Conservation (phyloP, 2,888 invertebrate genomes). For the Rhaphigaster nebulosa region DNA sequence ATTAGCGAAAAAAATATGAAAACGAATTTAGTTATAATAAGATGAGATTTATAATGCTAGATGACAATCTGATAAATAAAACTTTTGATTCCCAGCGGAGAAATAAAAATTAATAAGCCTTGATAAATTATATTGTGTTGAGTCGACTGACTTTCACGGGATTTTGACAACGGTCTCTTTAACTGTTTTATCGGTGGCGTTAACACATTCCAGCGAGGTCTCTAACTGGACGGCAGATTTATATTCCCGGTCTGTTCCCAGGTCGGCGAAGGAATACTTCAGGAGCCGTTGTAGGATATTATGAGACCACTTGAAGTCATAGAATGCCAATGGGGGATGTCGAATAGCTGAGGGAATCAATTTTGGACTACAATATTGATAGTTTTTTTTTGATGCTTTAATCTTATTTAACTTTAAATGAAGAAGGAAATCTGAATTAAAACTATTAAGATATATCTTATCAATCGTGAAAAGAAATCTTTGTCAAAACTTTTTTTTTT, state of each 20-base stretch:
- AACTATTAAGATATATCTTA: no score
- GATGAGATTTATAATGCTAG: not conserved
- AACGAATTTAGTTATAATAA: not conserved
- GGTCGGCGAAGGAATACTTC: not conserved
- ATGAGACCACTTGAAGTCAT: not conserved
- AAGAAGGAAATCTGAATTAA: no score
- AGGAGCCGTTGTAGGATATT: not conserved
- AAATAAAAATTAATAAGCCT: not conserved
- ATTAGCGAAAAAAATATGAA: not conserved
- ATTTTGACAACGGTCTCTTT: not conserved
- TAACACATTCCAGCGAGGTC: not conserved
- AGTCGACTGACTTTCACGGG: not conserved
- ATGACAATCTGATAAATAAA: not conserved
- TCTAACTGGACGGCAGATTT: not conserved
- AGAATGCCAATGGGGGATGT: not conserved
- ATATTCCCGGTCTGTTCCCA: not conserved
- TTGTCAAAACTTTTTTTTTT: no score
- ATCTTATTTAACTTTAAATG: no score
- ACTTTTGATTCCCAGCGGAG: not conserved
- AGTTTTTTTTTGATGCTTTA: not conserved
- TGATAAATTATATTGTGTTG: conserved; percentile 12
- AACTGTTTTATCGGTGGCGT: not conserved
- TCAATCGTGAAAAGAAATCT: no score
- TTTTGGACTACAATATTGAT: not conserved
- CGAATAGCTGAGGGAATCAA: not conserved